These are phyloP conservation scores for Cheilosia grossa DNA, from an alignment of 2,888 invertebrate species.

Conservation along the genomic window DNA sequence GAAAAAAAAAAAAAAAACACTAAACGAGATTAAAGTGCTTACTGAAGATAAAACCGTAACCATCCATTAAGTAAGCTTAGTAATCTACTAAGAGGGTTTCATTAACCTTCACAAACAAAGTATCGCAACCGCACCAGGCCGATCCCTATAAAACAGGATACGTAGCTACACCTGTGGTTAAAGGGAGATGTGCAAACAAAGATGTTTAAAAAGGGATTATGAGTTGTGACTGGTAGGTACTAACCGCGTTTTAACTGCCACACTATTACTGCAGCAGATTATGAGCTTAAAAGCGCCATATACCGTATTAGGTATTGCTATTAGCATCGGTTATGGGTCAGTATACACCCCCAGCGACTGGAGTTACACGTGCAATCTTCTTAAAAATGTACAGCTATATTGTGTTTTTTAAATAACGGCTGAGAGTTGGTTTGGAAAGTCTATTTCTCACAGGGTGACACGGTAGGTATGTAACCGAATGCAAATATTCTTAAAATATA, in stretches of 20 bases:
- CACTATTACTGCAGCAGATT: constrained; percentile 53
- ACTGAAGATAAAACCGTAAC: constrained; percentile 6
- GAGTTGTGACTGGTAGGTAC: background rate
- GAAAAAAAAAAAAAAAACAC: constrained; percentile 1
- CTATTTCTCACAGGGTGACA: no score
- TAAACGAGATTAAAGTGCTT: constrained; percentile 36
- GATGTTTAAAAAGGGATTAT: constrained; percentile 13
- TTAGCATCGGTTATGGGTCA: background rate
- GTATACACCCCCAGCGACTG: background rate
- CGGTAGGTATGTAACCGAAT: no score
- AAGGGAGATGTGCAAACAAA: background rate
- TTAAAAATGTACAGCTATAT: no score
- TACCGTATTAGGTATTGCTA: background rate
- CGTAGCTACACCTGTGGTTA: constrained; percentile 20
- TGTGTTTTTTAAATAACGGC: no score
- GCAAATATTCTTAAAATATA: no score
- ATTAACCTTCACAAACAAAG: constrained; percentile 28
- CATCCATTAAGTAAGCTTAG: constrained; percentile 48
- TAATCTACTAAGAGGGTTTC: constrained; percentile 47
- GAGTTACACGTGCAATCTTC: background rate
- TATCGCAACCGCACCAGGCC: background rate
- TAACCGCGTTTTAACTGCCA: constrained; percentile 45
- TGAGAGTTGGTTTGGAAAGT: no score
- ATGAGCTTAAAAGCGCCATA: constrained; percentile 48
- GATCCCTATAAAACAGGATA: constrained; percentile 19